phyloP scores from a whole-genome alignment of 1,140 invertebrate genomes.

The Watersipora subatra region DNA sequence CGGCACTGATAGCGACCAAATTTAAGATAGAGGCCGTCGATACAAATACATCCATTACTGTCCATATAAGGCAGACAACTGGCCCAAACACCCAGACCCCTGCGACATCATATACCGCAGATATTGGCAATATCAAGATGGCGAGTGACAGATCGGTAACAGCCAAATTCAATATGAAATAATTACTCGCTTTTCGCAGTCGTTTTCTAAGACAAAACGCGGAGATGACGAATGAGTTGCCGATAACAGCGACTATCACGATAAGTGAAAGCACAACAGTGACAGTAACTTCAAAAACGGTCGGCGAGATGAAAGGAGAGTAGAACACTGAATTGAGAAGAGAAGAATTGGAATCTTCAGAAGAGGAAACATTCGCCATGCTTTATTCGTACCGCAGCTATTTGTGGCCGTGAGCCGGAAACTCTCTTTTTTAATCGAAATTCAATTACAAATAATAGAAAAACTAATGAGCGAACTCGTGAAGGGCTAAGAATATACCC shows the following conservation, averaged over 20 bases:
- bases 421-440: too few species aligned
- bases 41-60: slow-evolving; percentile 14
- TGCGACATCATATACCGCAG: slow-evolving; percentile 20
- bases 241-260: slow-evolving; percentile 11
- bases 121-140: slow-evolving; percentile 26
- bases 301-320: background rate
- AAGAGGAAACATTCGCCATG: background rate
- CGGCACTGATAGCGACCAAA: slow-evolving; percentile 42
- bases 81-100: slow-evolving; percentile 70
- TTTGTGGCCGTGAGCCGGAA: too few species aligned
- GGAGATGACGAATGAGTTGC: slow-evolving; percentile 25
- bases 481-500: too few species aligned
- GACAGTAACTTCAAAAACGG: slow-evolving; percentile 13
- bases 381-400: too few species aligned
- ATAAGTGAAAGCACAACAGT: slow-evolving; percentile 15
- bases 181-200: slow-evolving; percentile 25
- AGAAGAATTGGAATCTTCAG: background rate
- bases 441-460: too few species aligned
- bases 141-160: slow-evolving; percentile 27
- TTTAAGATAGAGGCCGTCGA: slow-evolving; percentile 18
- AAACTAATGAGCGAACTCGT: too few species aligned
- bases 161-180: slow-evolving; percentile 26
- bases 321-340: background rate
- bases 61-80: slow-evolving; percentile 55
- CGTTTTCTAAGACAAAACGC: slow-evolving; percentile 18